phyloP scores from a whole-genome alignment of 37 sponge, comb jelly and placozoan species.

The Ephydatia muelleri region DNA sequence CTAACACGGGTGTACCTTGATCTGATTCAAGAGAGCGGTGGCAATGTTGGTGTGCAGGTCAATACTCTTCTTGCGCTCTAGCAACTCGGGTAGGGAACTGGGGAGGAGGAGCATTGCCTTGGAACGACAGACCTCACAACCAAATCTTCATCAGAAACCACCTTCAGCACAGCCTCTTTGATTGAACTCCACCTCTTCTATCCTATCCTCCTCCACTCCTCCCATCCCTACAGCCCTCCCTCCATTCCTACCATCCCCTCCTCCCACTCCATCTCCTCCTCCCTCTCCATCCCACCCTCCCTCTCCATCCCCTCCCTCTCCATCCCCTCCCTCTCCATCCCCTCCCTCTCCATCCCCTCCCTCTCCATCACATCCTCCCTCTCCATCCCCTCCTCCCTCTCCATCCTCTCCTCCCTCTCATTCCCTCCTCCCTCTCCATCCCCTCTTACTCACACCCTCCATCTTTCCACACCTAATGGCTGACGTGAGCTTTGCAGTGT shows the following conservation, averaged over 20 bases:
- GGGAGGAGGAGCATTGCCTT: too few species aligned
- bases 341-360: neutral
- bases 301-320: neutral
- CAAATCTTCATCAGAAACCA: too few species aligned
- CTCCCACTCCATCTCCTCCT: neutral
- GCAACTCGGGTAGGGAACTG: constrained; percentile 91
- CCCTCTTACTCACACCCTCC: too few species aligned
- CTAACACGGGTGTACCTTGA: constrained; percentile 61
- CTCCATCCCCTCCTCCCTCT: neutral
- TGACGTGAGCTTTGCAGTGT: constrained; percentile 81
- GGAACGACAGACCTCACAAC: too few species aligned
- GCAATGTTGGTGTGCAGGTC: constrained; percentile 99
- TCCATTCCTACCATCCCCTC: neutral
- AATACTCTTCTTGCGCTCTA: constrained; percentile 95
- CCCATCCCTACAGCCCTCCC: neutral
- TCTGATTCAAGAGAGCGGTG: constrained; percentile 87
- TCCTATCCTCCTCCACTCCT: too few species aligned
- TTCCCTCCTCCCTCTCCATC: too few species aligned
- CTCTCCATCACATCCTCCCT: neutral
- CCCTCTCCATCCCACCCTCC: neutral
- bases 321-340: neutral
- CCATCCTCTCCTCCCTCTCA: neutral
- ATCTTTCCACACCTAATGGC: constrained; percentile 64
- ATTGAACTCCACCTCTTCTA: too few species aligned
- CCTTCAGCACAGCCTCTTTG: too few species aligned